Conservation (phyloP, 2,113 vertebrate genomes). For the Melanerpes aurifrons region DNA sequence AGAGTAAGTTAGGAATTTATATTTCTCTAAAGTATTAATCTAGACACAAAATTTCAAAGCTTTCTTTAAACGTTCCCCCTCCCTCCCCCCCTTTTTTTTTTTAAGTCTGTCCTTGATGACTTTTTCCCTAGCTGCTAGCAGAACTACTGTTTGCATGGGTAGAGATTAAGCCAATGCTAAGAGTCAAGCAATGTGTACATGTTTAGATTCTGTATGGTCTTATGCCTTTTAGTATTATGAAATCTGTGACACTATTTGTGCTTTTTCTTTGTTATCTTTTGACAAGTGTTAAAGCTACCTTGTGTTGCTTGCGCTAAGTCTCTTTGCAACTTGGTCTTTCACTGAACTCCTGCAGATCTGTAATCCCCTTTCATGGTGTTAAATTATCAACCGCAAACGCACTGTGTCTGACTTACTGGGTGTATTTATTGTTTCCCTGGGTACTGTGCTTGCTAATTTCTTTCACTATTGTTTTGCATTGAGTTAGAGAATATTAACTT, state of each 20-base stretch:
- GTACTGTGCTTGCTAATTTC: constrained; percentile 34
- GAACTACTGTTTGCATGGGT: background rate
- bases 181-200: background rate
- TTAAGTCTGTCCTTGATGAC: background rate
- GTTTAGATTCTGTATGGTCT: background rate
- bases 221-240: background rate
- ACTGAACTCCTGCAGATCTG: background rate
- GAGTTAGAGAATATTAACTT: background rate
- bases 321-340: constrained; percentile 1
- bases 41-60: background rate
- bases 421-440: background rate
- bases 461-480: constrained; percentile 48
- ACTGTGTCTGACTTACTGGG: constrained; percentile 15
- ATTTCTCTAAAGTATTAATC: constrained; percentile 36
- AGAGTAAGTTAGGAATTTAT: constrained; percentile 7
- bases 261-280: constrained; percentile 9
- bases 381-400: constrained; percentile 34
- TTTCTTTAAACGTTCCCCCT: no score
- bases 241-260: background rate
- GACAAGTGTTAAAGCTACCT: background rate
- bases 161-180: background rate
- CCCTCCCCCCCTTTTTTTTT: background rate
- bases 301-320: constrained; percentile 29
- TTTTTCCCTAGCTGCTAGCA: background rate
- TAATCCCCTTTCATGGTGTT: constrained; percentile 26